phyloP scores from a whole-genome alignment of 2,113 vertebrate genomes.

The Zapornia atra region DNA sequence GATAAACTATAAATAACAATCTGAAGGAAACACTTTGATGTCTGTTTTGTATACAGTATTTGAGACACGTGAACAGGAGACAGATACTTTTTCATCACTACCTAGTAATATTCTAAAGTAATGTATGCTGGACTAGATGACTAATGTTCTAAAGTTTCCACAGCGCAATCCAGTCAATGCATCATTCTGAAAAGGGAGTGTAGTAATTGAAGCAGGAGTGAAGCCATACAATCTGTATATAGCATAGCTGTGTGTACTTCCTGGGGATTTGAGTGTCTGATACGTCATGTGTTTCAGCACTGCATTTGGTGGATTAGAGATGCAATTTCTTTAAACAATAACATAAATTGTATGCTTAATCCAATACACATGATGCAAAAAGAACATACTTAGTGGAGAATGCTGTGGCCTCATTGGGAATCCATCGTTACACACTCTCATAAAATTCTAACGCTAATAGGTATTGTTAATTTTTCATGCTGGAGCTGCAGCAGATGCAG shows the following conservation, averaged over 20 bases:
- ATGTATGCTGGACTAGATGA: conserved; percentile 33
- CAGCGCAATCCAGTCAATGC: background rate
- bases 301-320: conserved; percentile 15
- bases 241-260: background rate
- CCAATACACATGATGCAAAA: conserved; percentile 19
- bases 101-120: conserved; percentile 40
- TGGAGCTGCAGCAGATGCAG: background rate
- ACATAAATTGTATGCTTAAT: conserved; percentile 39
- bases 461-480: background rate
- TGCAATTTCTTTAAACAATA: conserved; percentile 35
- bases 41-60: conserved; percentile 39
- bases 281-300: conserved; percentile 11
- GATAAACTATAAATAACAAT: conserved; percentile 61
- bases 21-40: conserved; percentile 55
- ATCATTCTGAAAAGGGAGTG: background rate
- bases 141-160: conserved; percentile 13
- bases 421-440: background rate
- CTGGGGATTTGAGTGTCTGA: background rate
- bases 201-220: conserved; percentile 32
- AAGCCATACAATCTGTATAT: background rate
- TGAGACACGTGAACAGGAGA: conserved; percentile 42
- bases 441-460: background rate
- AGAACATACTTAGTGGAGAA: background rate
- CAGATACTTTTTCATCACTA: conserved; percentile 32
- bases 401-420: background rate